Base-by-base conservation (phyloP, 35 echinoderm and acorn worm genomes). In the Stichopus chloronotus region DNA sequence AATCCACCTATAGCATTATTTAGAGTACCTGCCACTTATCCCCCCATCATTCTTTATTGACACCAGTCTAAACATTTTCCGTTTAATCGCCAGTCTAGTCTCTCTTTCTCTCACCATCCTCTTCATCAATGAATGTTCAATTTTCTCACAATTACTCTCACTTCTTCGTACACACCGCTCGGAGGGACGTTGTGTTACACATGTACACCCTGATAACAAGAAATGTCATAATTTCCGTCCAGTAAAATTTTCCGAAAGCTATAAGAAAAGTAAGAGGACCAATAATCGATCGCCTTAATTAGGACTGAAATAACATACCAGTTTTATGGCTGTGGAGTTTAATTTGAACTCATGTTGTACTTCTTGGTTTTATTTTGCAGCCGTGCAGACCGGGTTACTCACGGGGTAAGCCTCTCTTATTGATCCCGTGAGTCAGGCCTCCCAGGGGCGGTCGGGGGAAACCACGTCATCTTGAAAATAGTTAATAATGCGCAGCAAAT, bases 281-380 rank as follows among this genome's bases (percentile, higher is more conserved):
- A 3, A 43, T 57, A 11, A 84, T 84, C 81, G 81, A 84, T 84
- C 56, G 81, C 7, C 81, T 55, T 84, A 84, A 84, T 84, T 84
- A 84, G 17, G 81, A 84, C 81, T 84, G 81, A 84, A 84, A 84
- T 84, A 84, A 84, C 81, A 84, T 84, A 84, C 81, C 81, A 55
- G 81, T 53, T 84, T 83, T 55, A 56, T 74, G 81, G 81, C 81
- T 84, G 52, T 84, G 8, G 81, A 57, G 52, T 55, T 43, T 84
- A 8, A 84, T 84, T 84, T 84, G 81, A 84, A 84, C 81, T 84
- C 81, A 84, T 84, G 53, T 84, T 84, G 81, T 84, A 84, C 81
- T 84, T 84, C 81, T 53, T 20, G 81, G 81, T 84, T 43, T 84
- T 84, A 56, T 5, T 20, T 84, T 84, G 53, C 81, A 53, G 30